Evolutionary conservation across 2,797 vertebrate species (phyloP).

Genomic region (Anguilla pacifica): DNA sequence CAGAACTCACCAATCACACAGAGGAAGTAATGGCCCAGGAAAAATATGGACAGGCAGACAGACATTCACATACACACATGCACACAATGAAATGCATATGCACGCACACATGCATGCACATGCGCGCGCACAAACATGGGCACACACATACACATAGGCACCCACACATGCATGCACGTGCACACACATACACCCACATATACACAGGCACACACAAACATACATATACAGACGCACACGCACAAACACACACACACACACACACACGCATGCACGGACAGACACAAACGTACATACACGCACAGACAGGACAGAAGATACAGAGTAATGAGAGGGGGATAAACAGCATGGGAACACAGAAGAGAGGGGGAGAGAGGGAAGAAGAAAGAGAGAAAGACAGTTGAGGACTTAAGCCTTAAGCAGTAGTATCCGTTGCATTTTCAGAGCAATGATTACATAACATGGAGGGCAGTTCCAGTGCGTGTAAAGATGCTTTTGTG

Average conservation of each 20-base stretch:
- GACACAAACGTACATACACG: constrained; percentile 53
- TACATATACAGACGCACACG: constrained; percentile 58
- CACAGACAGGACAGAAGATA: constrained; percentile 62
- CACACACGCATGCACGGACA: constrained; percentile 45
- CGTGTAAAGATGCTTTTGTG: neutral
- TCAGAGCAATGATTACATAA: constrained; percentile 51
- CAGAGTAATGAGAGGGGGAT: constrained; percentile 39
- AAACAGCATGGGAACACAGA: constrained; percentile 45
- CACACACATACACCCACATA: constrained; percentile 59
- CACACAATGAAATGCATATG: neutral
- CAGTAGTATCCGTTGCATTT: constrained; percentile 45
- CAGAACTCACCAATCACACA: constrained; percentile 94
- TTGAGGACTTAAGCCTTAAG: constrained; percentile 61
- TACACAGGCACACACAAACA: constrained; percentile 34
- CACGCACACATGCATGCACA: neutral
- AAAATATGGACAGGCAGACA: constrained; percentile 62
- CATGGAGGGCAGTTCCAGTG: constrained; percentile 36
- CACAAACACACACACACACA: constrained; percentile 34
- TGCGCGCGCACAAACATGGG: neutral
- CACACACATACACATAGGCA: neutral
- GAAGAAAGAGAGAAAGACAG: constrained; percentile 37
- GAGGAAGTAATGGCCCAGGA: constrained; percentile 94
- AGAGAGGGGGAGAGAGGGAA: constrained; percentile 46
- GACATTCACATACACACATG: neutral
- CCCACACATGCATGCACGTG: constrained; percentile 64